Base-by-base conservation (phyloP, 2,113 vertebrate species). In the Hypomesus transpacificus region DNA sequence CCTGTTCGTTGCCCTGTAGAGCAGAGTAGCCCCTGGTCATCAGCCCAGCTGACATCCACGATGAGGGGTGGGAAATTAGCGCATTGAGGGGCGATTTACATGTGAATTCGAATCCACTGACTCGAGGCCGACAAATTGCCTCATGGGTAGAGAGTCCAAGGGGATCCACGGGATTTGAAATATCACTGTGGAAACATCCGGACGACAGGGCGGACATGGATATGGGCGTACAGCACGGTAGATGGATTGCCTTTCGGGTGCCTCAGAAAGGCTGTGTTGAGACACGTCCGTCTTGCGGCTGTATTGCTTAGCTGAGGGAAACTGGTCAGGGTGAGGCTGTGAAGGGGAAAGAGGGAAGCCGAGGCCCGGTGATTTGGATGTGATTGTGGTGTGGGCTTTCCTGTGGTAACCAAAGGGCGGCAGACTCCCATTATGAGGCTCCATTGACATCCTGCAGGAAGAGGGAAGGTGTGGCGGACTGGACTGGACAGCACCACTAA, bases 91-190 rank as follows among this genome's bases (percentile, higher is more conserved):
- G 52, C n/a, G 34, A 61, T 66, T 69, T 17, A 28, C 1, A 50
- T 11, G 20, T 16, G 56, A 75, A 75, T 72, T 24, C 17, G 60
- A 66, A 39, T 69, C 50, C 61, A 56, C 54, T 62, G 65, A 51
- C 46, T 60, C 63, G 66, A 56, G 22, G 39, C 39, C 3, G 52
- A 20, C 24, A 68, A 31, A n/a, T 8, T 61, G 59, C 5, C 24
- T 46, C 24, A 16, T 14, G 4, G 63, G 18, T 22, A 57, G 11
- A 57, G n/a, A 3, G 60, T 52, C 3, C 52, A 46, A 46, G 9
- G 9, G 8, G 9, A 46, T 46, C 53, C 6, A 7, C n/a, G 24
- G 1, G 14, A 3, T 7, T 68, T 3, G 50, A 62, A 9, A 65
- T 21, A 46, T 65, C 39, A 0, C 3, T n/a, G 16, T 63, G 14